Conservation (phyloP, 2,797 vertebrate genomes). For the Sternarchorhynchus goeldii region DNA sequence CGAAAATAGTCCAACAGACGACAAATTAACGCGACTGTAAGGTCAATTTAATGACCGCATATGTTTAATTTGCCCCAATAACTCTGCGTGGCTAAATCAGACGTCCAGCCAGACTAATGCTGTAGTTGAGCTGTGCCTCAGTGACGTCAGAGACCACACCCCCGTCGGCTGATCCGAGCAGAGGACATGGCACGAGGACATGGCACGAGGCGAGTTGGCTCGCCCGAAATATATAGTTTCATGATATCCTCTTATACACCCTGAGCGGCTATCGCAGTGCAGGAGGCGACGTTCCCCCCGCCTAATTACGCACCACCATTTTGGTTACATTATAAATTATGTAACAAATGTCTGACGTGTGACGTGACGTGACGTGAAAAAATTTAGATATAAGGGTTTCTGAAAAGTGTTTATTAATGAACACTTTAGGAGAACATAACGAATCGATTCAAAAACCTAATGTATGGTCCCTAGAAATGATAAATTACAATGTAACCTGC, state of each 20-base stretch:
- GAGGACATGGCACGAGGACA: neutral
- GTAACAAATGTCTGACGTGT: slow-evolving; percentile 48
- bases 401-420: too few relatives aligned
- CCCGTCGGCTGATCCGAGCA: slow-evolving; percentile 27
- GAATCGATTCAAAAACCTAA: too few relatives aligned
- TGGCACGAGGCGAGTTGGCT: neutral
- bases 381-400: too few relatives aligned
- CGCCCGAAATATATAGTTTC: too few relatives aligned
- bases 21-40: neutral
- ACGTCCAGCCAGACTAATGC: slow-evolving; percentile 64
- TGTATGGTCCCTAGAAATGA: too few relatives aligned
- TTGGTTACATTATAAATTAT: slow-evolving; percentile 41
- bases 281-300: slow-evolving; percentile 14
- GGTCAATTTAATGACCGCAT: slow-evolving; percentile 29
- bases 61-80: slow-evolving; percentile 51
- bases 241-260: neutral
- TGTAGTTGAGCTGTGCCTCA: slow-evolving; percentile 52
- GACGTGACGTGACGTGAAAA: slow-evolving; percentile 11
- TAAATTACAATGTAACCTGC: too few relatives aligned
- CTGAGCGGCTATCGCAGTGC: neutral
- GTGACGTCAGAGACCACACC: slow-evolving; percentile 73
- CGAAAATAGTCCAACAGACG: slow-evolving; percentile 28
- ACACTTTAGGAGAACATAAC: too few relatives aligned
- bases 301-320: neutral
- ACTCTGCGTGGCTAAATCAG: slow-evolving; percentile 64